A percentile compares a stretch with the other conserved stretches of the same genome.
Conservation (phyloP, 1,140 invertebrate genomes). For the Penaeus chinensis region DNA sequence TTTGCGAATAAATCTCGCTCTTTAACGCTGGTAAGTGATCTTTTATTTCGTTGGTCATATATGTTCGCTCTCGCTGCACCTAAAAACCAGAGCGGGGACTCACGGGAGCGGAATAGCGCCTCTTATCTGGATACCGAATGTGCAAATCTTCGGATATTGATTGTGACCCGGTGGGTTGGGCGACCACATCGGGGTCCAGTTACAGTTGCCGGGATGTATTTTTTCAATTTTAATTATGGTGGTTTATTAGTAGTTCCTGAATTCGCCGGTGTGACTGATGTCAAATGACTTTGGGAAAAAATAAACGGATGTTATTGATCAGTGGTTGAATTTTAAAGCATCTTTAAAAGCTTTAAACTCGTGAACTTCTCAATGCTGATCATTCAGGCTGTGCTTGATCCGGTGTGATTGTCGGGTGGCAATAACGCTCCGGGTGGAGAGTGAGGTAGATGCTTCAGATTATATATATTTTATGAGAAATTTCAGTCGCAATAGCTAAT, state of each 20-base stretch:
- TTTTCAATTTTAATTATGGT: background rate
- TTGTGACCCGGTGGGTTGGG: constrained; percentile 51
- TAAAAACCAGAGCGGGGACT: no score
- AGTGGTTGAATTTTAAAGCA: background rate
- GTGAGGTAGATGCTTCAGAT: background rate
- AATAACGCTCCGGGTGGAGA: constrained; percentile 25
- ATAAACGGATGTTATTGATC: background rate
- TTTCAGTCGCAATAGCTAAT: no score
- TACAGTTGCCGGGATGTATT: constrained; percentile 48
- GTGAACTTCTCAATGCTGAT: constrained; percentile 22
- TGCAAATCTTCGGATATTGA: constrained; percentile 56
- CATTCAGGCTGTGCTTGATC: constrained; percentile 51
- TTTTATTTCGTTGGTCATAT: no score
- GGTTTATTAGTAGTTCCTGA: no score
- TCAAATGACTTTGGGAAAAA: no score
- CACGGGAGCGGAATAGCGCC: background rate
- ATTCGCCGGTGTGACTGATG: no score
- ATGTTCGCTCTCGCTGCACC: no score
- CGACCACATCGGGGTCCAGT: constrained; percentile 48
- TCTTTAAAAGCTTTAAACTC: constrained; percentile 5
- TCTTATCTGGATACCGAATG: constrained; percentile 27
- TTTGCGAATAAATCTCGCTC: background rate
- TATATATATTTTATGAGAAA: no score
- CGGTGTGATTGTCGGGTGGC: constrained; percentile 41
- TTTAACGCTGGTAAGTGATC: no score